Evolutionary conservation across 2,888 invertebrate genomes (phyloP).

Genomic region (Calliopum simillimum): DNA sequence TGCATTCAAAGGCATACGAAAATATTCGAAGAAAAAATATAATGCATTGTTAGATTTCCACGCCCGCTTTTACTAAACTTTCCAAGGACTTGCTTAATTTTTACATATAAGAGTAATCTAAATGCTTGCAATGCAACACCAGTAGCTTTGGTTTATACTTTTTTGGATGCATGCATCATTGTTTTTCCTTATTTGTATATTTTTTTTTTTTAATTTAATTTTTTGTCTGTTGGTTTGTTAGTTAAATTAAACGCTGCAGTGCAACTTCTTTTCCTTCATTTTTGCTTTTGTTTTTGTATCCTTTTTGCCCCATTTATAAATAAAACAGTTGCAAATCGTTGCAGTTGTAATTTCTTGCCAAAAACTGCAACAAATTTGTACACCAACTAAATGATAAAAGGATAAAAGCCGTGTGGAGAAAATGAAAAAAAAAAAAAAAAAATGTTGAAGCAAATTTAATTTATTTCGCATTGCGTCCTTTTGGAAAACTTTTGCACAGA

Average conservation of each 20-base stretch:
- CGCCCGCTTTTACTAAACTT: no score
- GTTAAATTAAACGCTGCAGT: background rate
- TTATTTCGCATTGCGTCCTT: constrained; percentile 24
- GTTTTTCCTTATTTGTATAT: no score
- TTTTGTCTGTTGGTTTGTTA: constrained; percentile 10
- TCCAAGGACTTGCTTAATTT: no score
- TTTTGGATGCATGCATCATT: background rate
- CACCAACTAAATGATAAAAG: constrained; percentile 8
- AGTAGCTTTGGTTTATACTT: no score
- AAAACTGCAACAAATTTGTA: constrained; percentile 24
- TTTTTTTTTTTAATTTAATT: background rate
- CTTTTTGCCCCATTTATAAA: no score
- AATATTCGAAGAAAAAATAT: no score
- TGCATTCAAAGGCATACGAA: no score
- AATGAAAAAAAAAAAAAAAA: background rate
- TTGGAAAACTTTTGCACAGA: constrained; percentile 4
- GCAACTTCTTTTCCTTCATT: background rate
- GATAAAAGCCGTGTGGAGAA: background rate
- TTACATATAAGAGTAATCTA: no score
- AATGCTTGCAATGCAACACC: no score
- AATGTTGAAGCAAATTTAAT: constrained; percentile 15
- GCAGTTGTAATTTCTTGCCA: constrained; percentile 30
- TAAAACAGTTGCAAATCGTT: constrained; percentile 18
- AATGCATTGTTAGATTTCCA: no score
- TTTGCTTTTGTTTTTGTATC: constrained; percentile 1